These are phyloP conservation scores for Mycteria americana DNA, from an alignment of 2,797 vertebrate genomes.

Conservation along the genomic window DNA sequence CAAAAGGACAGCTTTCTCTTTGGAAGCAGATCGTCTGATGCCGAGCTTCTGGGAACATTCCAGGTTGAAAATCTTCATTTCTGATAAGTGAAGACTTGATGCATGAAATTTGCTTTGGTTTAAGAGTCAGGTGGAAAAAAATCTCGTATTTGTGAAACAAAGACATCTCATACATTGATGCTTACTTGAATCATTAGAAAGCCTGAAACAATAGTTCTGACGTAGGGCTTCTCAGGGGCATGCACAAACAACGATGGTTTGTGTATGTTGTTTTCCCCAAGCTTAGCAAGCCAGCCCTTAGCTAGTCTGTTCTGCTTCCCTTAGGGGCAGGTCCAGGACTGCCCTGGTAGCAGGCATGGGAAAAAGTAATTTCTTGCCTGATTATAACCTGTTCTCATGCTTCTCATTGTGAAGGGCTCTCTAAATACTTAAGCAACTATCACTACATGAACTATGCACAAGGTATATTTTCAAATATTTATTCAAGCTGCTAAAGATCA, in stretches of 20 bases:
- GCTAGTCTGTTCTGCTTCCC: background rate
- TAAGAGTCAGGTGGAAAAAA: background rate
- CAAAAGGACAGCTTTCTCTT: background rate
- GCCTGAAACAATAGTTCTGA: background rate
- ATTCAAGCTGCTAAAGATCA: background rate
- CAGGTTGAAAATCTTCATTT: background rate
- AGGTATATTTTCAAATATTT: background rate
- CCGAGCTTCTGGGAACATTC: background rate
- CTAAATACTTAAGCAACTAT: background rate
- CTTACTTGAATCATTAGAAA: background rate
- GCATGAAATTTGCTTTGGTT: background rate
- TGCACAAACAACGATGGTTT: rapidly evolving
- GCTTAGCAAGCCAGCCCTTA: background rate
- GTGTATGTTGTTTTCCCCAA: background rate
- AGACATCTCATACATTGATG: background rate
- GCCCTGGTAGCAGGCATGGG: rapidly evolving
- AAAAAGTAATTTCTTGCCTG: background rate
- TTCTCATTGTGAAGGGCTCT: background rate
- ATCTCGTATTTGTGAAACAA: background rate
- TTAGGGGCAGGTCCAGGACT: background rate
- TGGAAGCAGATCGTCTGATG: background rate
- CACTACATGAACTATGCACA: background rate
- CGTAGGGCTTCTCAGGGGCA: background rate
- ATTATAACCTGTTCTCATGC: background rate
- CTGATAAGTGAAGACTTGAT: background rate